Conservation (phyloP, 2,888 invertebrate species). For the Spialia ferax region DNA sequence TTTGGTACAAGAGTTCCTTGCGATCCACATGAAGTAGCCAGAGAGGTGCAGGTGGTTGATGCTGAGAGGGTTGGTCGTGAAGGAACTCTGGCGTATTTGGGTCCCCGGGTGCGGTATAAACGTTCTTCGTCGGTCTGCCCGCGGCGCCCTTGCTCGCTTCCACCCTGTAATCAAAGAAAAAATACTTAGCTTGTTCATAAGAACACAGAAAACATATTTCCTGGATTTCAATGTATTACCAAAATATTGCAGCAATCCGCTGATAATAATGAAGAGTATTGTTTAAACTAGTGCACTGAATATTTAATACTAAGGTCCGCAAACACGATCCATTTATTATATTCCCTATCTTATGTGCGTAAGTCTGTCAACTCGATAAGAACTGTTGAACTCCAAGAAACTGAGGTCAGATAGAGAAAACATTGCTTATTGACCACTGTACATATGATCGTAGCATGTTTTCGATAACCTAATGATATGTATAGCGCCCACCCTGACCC, state of each 20-base stretch:
- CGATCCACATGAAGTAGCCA: slow-evolving; percentile 84
- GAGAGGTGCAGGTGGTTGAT: slow-evolving; percentile 87
- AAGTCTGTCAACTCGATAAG: slow-evolving; percentile 70
- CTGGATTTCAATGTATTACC: slow-evolving; percentile 3
- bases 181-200: neutral
- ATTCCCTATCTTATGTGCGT: slow-evolving; percentile 80
- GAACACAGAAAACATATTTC: neutral
- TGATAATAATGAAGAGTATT: slow-evolving; percentile 35
- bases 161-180: slow-evolving; percentile 67
- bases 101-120: slow-evolving; percentile 71
- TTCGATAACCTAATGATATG: slow-evolving; percentile 72
- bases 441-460: slow-evolving; percentile 72
- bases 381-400: slow-evolving; percentile 64
- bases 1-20: slow-evolving; percentile 78
- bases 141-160: slow-evolving; percentile 74
- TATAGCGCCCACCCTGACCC: slow-evolving; percentile 63
- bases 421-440: slow-evolving; percentile 73
- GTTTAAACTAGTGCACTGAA: slow-evolving; percentile 56
- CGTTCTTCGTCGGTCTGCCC: slow-evolving; percentile 80
- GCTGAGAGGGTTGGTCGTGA: slow-evolving; percentile 84
- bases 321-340: slow-evolving; percentile 81
- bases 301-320: slow-evolving; percentile 72
- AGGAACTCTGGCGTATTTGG: slow-evolving; percentile 81
- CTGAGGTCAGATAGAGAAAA: slow-evolving; percentile 76
- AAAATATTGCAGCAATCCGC: neutral